phyloP scores from a whole-genome alignment of 2,797 vertebrate species.

The Oreortyx pictus region DNA sequence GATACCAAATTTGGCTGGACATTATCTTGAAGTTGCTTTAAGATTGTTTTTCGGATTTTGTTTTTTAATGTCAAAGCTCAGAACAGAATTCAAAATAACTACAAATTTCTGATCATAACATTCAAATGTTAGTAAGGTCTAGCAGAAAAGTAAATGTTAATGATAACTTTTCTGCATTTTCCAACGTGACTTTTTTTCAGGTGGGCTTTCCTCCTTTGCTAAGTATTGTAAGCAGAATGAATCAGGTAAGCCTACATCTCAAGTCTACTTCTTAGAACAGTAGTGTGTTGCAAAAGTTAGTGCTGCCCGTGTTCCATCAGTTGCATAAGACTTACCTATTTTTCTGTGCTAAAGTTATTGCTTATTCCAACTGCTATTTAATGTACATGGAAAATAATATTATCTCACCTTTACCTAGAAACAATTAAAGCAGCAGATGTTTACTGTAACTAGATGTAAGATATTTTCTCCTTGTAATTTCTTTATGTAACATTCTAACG shows the following conservation, averaged over 20 bases:
- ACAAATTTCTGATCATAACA: not conserved
- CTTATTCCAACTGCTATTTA: not conserved
- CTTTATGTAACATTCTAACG: not conserved
- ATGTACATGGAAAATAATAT: not conserved
- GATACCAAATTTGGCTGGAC: not conserved
- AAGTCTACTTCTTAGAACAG: not conserved
- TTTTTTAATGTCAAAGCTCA: not conserved
- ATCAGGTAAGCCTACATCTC: constrained; percentile 86
- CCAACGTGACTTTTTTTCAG: constrained; percentile 76
- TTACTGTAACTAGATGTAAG: not conserved
- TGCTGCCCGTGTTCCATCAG: not conserved
- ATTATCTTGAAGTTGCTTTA: not conserved
- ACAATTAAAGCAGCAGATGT: not conserved
- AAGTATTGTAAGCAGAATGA: constrained; percentile 95
- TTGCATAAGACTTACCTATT: not conserved
- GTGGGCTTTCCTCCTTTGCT: constrained; percentile 95
- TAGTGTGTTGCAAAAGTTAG: not conserved
- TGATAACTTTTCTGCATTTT: constrained; percentile 18
- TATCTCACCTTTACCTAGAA: not conserved
- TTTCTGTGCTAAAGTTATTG: not conserved
- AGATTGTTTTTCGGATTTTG: not conserved
- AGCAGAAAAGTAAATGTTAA: not conserved
- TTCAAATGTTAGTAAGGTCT: not conserved
- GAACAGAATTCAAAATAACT: not conserved
- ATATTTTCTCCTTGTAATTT: not conserved